Evolutionary conservation across 2,888 invertebrate species (phyloP).

Genomic region (Apamea monoglypha): DNA sequence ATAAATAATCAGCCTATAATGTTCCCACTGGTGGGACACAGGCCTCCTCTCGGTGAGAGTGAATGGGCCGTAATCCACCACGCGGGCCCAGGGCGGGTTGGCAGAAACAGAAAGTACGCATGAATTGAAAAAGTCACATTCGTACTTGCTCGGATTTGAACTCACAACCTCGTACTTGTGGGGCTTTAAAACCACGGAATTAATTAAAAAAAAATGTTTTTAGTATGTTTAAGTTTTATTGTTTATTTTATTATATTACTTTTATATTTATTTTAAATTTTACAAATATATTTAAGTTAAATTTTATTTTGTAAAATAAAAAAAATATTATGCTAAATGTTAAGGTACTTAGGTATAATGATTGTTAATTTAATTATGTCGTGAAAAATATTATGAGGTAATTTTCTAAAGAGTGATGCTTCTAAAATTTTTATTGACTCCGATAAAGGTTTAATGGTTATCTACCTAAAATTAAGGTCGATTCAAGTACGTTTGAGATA

Average conservation of each 20-base stretch:
- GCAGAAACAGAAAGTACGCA: not conserved
- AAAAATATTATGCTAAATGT: constrained; percentile 2
- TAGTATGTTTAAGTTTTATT: too few relatives aligned
- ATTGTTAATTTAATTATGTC: not conserved
- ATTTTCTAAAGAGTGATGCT: not conserved
- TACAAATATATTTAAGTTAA: too few relatives aligned
- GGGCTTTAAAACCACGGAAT: too few relatives aligned
- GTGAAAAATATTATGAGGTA: not conserved
- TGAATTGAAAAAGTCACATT: not conserved
- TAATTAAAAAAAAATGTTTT: too few relatives aligned
- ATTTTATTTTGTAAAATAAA: not conserved
- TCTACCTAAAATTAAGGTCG: constrained; percentile 33
- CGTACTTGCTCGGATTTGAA: not conserved
- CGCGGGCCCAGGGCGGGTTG: too few relatives aligned
- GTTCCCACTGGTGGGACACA: too few relatives aligned
- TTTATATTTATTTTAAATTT: not conserved
- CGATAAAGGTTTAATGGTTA: constrained; percentile 5
- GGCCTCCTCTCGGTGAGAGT: too few relatives aligned
- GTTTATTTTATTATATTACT: too few relatives aligned
- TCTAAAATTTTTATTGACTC: not conserved
- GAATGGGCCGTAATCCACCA: too few relatives aligned
- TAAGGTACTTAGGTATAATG: not conserved
- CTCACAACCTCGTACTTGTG: not conserved
- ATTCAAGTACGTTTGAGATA: constrained; percentile 44
- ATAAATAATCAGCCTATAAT: too few relatives aligned